A percentile compares a stretch with the other conserved stretches of the same genome.
Evolutionary conservation across 2,113 vertebrate species (phyloP).

Genomic region (Clarias gariepinus): DNA sequence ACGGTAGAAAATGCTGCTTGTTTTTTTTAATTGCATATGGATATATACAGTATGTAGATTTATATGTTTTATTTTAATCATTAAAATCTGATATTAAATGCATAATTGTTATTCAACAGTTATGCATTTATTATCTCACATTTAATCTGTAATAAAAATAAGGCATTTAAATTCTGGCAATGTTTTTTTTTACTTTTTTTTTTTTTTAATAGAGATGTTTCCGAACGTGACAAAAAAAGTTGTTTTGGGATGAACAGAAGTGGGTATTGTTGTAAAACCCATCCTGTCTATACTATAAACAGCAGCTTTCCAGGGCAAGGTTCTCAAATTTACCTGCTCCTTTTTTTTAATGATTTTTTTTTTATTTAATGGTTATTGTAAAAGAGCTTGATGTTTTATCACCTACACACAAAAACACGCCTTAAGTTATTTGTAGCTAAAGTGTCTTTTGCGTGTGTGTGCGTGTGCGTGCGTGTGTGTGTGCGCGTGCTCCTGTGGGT

Average conservation of each 20-base stretch:
- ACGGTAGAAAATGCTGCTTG: not conserved
- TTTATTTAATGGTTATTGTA: not conserved
- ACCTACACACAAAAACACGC: not conserved
- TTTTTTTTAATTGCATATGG: not conserved
- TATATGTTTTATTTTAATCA: not conserved
- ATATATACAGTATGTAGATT: too few relatives aligned
- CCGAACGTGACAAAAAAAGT: not conserved
- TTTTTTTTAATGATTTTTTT: not conserved
- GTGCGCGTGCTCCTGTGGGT: not conserved
- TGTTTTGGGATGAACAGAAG: not conserved
- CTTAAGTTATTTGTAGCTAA: not conserved
- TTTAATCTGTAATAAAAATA: not conserved
- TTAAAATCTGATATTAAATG: not conserved
- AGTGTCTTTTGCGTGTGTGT: not conserved
- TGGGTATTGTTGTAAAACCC: not conserved
- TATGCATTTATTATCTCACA: too few relatives aligned
- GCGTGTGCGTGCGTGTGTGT: not conserved
- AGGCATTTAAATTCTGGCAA: not conserved
- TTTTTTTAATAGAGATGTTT: not conserved
- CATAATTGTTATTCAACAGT: too few relatives aligned
- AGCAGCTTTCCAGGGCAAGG: not conserved
- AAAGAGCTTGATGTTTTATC: not conserved
- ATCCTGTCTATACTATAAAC: conserved; percentile 5
- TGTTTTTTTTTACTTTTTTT: not conserved
- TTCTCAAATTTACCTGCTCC: not conserved